A percentile compares a stretch with the other conserved stretches of the same genome.
These are phyloP conservation scores for Hipparchia semele DNA, from an alignment of 2,888 invertebrate species.

Conservation along the genomic window DNA sequence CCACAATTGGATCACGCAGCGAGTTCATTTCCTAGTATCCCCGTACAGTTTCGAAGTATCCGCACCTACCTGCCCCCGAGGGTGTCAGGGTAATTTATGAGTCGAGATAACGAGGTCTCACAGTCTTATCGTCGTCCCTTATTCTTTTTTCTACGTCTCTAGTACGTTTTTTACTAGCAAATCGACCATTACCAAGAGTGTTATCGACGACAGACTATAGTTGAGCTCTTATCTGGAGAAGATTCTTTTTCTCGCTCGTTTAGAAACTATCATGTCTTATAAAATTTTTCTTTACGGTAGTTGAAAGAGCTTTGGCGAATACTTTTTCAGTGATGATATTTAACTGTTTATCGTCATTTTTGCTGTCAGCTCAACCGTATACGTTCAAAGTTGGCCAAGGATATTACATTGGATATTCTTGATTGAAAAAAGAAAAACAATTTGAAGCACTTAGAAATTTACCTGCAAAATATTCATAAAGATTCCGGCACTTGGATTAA, in stretches of 20 bases:
- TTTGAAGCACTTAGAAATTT: neutral
- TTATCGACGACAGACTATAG: slow-evolving; percentile 69
- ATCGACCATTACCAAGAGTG: slow-evolving; percentile 68
- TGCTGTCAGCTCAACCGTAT: no score
- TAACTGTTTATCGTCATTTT: no score
- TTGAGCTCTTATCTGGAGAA: slow-evolving; percentile 39
- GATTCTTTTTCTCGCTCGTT: slow-evolving; percentile 37
- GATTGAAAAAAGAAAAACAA: neutral
- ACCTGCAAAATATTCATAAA: slow-evolving; percentile 27
- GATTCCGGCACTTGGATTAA: slow-evolving; percentile 29
- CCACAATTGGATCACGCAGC: slow-evolving; percentile 82
- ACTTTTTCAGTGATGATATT: no score
- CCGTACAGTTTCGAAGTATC: slow-evolving; percentile 65
- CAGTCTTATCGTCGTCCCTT: slow-evolving; percentile 77
- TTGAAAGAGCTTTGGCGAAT: neutral
- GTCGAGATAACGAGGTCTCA: slow-evolving; percentile 80
- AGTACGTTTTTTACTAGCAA: slow-evolving; percentile 73
- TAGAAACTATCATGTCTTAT: neutral
- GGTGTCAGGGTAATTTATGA: slow-evolving; percentile 80
- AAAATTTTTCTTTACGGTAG: neutral
- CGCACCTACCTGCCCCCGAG: slow-evolving; percentile 69
- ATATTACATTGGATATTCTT: neutral
- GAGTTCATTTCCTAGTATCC: slow-evolving; percentile 77
- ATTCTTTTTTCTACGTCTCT: slow-evolving; percentile 69
- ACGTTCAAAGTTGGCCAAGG: no score